phyloP scores from a whole-genome alignment of 2,797 vertebrate species.

The Tarsius wallacei region DNA sequence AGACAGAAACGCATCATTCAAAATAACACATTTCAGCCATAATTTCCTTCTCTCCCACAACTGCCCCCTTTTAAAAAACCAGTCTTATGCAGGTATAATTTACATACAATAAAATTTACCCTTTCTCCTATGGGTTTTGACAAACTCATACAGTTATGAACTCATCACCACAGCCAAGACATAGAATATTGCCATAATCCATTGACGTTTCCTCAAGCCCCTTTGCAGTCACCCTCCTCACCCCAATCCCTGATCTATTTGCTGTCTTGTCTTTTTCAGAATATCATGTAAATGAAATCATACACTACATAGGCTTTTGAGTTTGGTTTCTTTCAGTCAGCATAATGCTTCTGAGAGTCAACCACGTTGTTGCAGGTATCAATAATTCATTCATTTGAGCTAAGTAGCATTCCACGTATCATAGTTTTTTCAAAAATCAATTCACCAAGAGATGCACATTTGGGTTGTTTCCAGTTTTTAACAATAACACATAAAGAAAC shows the following conservation, averaged over 20 bases:
- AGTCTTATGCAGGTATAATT: neutral
- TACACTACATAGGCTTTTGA: neutral
- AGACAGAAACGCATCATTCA: neutral
- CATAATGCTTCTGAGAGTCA: neutral
- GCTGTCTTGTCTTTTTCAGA: neutral
- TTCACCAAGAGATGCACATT: neutral
- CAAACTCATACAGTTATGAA: neutral
- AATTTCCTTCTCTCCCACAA: neutral
- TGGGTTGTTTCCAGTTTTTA: neutral
- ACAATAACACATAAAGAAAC: neutral
- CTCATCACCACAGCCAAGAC: neutral
- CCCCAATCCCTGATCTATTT: neutral
- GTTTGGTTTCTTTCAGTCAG: neutral
- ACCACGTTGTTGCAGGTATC: neutral
- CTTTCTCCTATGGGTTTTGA: neutral
- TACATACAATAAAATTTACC: no score
- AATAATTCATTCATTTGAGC: neutral
- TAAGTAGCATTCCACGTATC: neutral
- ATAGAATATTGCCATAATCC: neutral
- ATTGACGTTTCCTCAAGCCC: neutral
- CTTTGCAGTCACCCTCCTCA: neutral
- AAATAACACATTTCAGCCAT: neutral
- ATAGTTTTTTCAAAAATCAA: neutral
- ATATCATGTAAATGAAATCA: neutral
- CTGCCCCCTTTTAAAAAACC: neutral